Conservation (phyloP, 2,113 vertebrate species). For the Desmodus rotundus region DNA sequence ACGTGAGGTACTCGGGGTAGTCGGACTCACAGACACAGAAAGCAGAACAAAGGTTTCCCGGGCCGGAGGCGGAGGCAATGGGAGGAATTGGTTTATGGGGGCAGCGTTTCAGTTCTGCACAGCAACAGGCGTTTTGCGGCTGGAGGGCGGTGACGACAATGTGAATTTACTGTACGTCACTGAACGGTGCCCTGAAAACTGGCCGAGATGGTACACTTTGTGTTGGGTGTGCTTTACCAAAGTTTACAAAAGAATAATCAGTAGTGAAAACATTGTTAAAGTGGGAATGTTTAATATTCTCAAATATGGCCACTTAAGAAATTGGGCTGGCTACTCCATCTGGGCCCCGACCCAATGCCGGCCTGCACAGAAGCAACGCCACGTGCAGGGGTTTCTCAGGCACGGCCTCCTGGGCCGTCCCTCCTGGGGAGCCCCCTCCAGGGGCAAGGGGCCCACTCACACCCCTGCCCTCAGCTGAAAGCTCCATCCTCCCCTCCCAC, state of each 20-base stretch:
- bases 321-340: background rate
- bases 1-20: fast-evolving
- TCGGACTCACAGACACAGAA: background rate
- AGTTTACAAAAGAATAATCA: background rate
- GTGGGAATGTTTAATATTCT: background rate
- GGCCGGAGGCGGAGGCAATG: fast-evolving
- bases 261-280: background rate
- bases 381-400: fast-evolving
- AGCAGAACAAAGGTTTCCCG: background rate
- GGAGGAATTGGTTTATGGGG: no score
- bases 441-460: background rate
- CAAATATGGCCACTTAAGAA: background rate
- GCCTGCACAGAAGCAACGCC: background rate
- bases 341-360: background rate
- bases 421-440: fast-evolving
- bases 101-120: background rate
- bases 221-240: background rate
- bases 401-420: fast-evolving
- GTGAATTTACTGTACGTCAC: background rate
- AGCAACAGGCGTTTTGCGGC: background rate
- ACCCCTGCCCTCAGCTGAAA: background rate
- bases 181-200: background rate
- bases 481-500: background rate
- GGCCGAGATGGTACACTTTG: no score
- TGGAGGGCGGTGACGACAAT: background rate